Evolutionary conservation across 2,888 invertebrate genomes (phyloP), one percentile per base, ranked within the genome.

Genomic region (Pycnomerus fuliginosus): DNA sequence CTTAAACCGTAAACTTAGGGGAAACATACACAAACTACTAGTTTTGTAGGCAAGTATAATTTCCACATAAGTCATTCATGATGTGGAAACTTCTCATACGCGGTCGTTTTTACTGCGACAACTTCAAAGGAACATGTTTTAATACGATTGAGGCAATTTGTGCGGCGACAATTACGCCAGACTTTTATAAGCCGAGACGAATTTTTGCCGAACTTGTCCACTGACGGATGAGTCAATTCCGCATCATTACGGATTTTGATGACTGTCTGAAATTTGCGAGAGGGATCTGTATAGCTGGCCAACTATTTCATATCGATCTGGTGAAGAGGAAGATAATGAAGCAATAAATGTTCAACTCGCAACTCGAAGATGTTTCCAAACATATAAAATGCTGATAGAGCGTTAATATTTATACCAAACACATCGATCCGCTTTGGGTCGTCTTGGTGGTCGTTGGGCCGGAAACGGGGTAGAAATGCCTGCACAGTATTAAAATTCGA

Each of bases 121-220:
- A 25, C 13, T 25, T 34, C 37, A 16, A 24, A 33, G 32, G 24
- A 40, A 63, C 68, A 68, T 68, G 68, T 66, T 67, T 62, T 66
- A 65, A 64, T 61, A 51, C 61, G 66, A 69, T 69, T 69, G 67
- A 61, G 69, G 64, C 64, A 69, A 69, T 69, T 67, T 66, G 62
- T 58, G 65, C 61, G 68, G 67, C 68, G 67, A 69, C 69, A 68
- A 69, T 68, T 68, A 68, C 63, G 65, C 59, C 60, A 48, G 57
- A 58, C 62, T 63, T 64, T 66, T 66, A n/a, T n/a, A n/a, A n/a
- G n/a, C n/a, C n/a, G n/a, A n/a, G n/a, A n/a, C n/a, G n/a, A n/a
- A n/a, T n/a, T n/a, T n/a, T n/a, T n/a, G n/a, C n/a, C n/a, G n/a
- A n/a, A n/a, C n/a, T n/a, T n/a, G n/a, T n/a, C n/a, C n/a, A n/a